Evolutionary conservation across 1,140 invertebrate species (phyloP), one percentile per base, ranked within the genome.

Genomic region (Microplitis demolitor): DNA sequence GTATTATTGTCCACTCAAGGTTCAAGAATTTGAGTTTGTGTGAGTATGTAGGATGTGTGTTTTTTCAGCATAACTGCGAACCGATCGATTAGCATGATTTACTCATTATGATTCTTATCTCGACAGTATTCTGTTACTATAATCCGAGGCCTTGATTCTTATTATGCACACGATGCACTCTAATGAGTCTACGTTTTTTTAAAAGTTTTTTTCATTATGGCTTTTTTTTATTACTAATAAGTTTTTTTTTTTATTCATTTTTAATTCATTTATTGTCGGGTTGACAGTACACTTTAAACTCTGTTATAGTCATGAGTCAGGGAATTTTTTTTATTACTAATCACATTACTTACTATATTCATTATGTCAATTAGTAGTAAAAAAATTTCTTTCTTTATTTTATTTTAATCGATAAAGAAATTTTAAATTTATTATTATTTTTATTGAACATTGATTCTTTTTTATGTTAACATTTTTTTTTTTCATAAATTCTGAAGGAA

Each of bases 51-150:
- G 35, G 8, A 33, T 8, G 66, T 14, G 54, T 54, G 54, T 54
- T 14, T 54, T 54, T 54, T 11, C 5, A 14, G 24, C 2, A 33
- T 60, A 3, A 24, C 31, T 9, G 4, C 13, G 9, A 60, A 31
- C 16, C 6, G 16, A 69, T 69, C 31, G 56, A 69, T 69, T 69
- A 69, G n/a, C 67, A 69, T 69, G 54, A 61, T 60, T 69, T 24
- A 54, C 35, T 69, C 67, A 69, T 69, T 60, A 69, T 69, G 56
- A 69, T 69, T 69, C 54, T 35, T 60, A 14, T 69, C 24, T 37
- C 54, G 14, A 60, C 60, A 31, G 53, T 34, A 9, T 60, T 60
- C 53, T 14, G 53, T 6, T 45, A 45, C 39, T 45, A 9, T 54
- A n/a, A 54, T n/a, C 16, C 13, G 53, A 33, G 58, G 4, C 58